Evolutionary conservation across 2,797 vertebrate genomes (phyloP).

Genomic region (Phalanger gymnotis): DNA sequence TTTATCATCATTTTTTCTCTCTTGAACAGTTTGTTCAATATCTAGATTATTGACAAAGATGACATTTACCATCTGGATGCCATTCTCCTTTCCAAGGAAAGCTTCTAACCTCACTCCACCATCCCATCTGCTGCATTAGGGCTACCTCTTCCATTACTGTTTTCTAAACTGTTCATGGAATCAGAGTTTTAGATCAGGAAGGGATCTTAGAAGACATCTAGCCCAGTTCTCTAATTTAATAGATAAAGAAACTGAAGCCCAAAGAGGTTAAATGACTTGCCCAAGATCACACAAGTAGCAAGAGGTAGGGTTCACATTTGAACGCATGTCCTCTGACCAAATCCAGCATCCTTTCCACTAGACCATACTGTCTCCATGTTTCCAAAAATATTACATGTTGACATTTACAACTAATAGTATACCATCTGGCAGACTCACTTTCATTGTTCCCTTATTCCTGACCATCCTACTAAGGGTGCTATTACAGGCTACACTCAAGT

Average conservation of each 20-base stretch:
- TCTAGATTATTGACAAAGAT: background rate
- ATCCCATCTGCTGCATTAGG: background rate
- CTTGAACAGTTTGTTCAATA: background rate
- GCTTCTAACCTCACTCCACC: background rate
- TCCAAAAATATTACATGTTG: background rate
- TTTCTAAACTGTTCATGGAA: background rate
- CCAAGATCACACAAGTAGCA: background rate
- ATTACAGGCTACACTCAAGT: background rate
- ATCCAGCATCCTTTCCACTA: background rate
- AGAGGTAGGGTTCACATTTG: too few relatives aligned
- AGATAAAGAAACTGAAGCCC: background rate
- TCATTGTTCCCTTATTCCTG: background rate
- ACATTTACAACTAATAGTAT: background rate
- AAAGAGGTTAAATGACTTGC: background rate
- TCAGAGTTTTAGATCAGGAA: background rate
- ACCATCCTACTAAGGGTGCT: background rate
- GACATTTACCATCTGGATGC: background rate
- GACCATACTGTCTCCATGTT: background rate
- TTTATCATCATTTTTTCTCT: background rate
- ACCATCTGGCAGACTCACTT: background rate
- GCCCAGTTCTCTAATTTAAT: background rate
- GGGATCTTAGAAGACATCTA: background rate
- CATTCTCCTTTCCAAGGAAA: background rate
- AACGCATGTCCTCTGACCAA: background rate
- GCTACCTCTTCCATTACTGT: background rate